Percentiles rank a stretch among this genome's conserved stretches.
Conservation (phyloP, 2,797 vertebrate species). For the Microchirus variegatus region DNA sequence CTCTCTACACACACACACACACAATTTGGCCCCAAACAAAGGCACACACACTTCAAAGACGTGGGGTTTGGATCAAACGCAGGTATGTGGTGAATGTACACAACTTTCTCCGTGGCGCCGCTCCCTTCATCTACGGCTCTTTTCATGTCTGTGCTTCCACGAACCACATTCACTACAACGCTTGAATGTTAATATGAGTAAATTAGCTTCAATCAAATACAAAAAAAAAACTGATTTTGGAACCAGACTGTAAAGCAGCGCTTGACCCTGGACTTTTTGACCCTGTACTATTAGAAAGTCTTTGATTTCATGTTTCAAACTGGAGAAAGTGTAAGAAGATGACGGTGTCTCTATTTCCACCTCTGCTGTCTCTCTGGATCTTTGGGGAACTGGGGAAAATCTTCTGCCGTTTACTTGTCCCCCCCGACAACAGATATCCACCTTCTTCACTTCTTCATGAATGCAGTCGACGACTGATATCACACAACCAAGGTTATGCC, state of each 20-base stretch:
- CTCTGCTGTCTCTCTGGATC: no score
- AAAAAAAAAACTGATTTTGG: conserved; percentile 65
- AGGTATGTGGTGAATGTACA: conserved; percentile 70
- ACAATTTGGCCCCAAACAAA: conserved; percentile 74
- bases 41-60: conserved; percentile 76
- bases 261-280: conserved; percentile 50
- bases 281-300: conserved; percentile 36
- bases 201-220: conserved; percentile 75
- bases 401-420: no score
- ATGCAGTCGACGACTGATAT: no score
- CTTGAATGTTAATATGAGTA: conserved; percentile 73
- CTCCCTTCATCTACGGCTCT: conserved; percentile 74
- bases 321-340: conserved; percentile 26
- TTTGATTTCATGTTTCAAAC: conserved; percentile 47
- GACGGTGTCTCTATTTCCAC: background rate
- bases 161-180: conserved; percentile 66
- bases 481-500: no score
- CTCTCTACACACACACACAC: background rate
- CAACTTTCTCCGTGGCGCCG: conserved; percentile 55
- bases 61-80: conserved; percentile 72
- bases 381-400: no score
- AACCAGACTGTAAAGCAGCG: conserved; percentile 42
- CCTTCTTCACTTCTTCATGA: no score
- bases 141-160: conserved; percentile 76
- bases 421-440: no score